Conservation (phyloP, 1,140 invertebrate genomes). For the Helicoverpa armigera region DNA sequence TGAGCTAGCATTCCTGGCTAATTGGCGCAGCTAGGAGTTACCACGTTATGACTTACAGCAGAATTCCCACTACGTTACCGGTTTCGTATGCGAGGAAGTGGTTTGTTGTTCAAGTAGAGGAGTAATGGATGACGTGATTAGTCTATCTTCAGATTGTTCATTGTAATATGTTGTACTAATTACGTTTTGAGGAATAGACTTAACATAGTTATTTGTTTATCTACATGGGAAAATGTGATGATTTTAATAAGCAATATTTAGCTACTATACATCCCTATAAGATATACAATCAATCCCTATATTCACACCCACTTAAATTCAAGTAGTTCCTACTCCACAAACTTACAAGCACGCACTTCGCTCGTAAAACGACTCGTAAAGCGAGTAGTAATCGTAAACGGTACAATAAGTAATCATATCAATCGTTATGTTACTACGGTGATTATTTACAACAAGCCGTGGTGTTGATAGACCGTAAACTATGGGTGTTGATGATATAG, state of each 20-base stretch:
- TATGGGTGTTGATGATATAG: background rate
- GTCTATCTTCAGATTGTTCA: background rate
- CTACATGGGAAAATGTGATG: no score
- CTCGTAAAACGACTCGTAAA: slow-evolving; percentile 7
- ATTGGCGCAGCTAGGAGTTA: slow-evolving; percentile 21
- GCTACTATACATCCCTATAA: no score
- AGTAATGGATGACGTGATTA: background rate
- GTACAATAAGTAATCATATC: slow-evolving; percentile 15
- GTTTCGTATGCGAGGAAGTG: background rate
- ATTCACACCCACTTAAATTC: background rate
- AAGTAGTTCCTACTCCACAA: background rate
- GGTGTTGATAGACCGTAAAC: slow-evolving; percentile 4
- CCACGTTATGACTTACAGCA: slow-evolving; percentile 6
- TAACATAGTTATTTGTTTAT: background rate
- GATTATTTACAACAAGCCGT: background rate
- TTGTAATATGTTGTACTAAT: background rate
- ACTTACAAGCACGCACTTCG: background rate
- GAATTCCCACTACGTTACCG: slow-evolving; percentile 7
- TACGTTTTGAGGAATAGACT: background rate
- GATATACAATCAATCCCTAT: background rate
- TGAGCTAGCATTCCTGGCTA: slow-evolving; percentile 26
- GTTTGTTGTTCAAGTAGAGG: background rate
- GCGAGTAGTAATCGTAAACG: slow-evolving; percentile 10
- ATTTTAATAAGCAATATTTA: no score
- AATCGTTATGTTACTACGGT: background rate